Conservation (phyloP, 2,888 invertebrate species). For the Pyrochroa serraticornis region DNA sequence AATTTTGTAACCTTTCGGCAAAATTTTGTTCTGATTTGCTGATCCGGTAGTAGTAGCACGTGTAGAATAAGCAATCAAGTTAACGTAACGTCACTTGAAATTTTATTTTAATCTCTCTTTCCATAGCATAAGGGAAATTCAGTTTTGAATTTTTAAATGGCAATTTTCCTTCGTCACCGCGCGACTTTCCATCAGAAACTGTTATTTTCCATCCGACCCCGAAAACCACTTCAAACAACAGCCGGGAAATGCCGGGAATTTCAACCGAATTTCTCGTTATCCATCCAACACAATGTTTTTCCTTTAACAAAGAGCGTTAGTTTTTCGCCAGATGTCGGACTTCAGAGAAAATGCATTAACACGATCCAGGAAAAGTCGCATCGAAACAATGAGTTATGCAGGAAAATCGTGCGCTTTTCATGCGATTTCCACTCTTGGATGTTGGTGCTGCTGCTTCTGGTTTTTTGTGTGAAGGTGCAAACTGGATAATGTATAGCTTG, state of each 20-base stretch:
- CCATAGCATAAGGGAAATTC: background rate
- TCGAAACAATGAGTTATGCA: conserved; percentile 14
- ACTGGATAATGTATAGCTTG: too few species aligned
- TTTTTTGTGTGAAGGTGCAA: too few species aligned
- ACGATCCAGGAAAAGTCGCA: conserved; percentile 4
- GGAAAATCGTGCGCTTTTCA: conserved; percentile 2
- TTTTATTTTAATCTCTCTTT: conserved; percentile 3
- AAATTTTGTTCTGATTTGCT: too few species aligned
- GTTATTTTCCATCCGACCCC: too few species aligned
- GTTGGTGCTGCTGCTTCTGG: background rate
- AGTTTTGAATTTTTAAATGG: conserved; percentile 6
- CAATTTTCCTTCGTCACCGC: background rate
- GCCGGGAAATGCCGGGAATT: conserved; percentile 5
- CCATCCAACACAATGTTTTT: conserved; percentile 12
- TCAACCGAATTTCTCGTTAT: conserved; percentile 2
- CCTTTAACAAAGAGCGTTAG: conserved; percentile 26
- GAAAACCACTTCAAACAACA: too few species aligned
- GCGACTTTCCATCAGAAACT: too few species aligned
- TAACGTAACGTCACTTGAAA: background rate
- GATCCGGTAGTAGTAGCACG: too few species aligned
- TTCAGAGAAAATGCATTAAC: conserved; percentile 12
- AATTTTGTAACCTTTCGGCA: too few species aligned
- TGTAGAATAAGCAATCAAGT: too few species aligned
- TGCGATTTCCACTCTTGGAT: background rate
- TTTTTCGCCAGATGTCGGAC: conserved; percentile 21